A percentile compares a stretch with the other conserved stretches of the same genome.
phyloP scores from a whole-genome alignment of 2,113 vertebrate species.

The Acrocephalus kingi region DNA sequence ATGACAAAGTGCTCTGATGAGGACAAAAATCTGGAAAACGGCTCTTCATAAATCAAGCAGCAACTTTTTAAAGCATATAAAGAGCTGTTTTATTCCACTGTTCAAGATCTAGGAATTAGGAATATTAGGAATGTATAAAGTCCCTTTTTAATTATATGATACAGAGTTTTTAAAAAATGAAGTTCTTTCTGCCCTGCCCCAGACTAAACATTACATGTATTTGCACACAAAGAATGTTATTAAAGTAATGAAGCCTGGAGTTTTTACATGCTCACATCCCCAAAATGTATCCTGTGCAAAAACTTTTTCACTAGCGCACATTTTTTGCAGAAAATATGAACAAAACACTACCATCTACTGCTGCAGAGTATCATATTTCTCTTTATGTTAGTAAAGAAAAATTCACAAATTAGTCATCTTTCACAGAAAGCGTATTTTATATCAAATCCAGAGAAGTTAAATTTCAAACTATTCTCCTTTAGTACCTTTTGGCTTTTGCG shows the following conservation, averaged over 20 bases:
- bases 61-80: not conserved
- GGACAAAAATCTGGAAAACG: constrained; percentile 26
- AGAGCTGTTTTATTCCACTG: not conserved
- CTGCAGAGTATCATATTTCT: not conserved
- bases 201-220: not conserved
- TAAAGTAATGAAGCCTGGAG: not conserved
- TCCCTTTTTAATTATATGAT: not conserved
- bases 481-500: not conserved
- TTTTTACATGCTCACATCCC: not conserved
- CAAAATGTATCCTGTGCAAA: not conserved
- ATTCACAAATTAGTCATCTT: not conserved
- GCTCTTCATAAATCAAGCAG: constrained; percentile 6
- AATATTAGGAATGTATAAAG: not conserved
- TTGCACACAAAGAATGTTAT: not conserved
- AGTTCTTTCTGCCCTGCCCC: not conserved
- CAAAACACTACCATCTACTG: not conserved
- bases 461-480: not conserved
- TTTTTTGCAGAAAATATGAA: constrained; percentile 2
- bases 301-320: not conserved
- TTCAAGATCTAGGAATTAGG: not conserved
- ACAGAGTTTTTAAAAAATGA: not conserved
- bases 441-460: not conserved
- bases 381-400: constrained; percentile 2
- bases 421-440: not conserved
- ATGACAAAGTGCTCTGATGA: constrained; percentile 12